A percentile compares a stretch with the other conserved stretches of the same genome.
phyloP scores from a whole-genome alignment of 2,113 vertebrate species.

The Archocentrus centrarchus region DNA sequence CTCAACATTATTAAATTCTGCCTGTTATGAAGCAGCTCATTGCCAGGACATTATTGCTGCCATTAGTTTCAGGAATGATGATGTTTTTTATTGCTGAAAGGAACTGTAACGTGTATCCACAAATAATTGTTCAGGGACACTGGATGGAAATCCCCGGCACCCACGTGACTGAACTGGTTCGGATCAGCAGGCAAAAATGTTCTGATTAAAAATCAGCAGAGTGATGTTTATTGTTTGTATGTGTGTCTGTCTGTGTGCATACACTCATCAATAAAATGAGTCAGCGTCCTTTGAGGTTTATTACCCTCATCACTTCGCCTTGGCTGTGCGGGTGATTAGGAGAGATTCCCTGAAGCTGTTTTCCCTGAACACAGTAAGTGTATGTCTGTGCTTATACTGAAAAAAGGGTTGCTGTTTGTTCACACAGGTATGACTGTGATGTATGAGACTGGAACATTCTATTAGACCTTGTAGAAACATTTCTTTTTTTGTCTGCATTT shows the following conservation, averaged over 20 bases:
- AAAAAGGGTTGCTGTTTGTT: conserved; percentile 12
- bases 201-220: conserved; percentile 12
- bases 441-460: background rate
- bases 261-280: conserved; percentile 40
- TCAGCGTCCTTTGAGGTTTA: conserved; percentile 42
- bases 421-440: background rate
- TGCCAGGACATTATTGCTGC: background rate
- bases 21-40: background rate
- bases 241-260: conserved; percentile 1
- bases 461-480: conserved; percentile 11
- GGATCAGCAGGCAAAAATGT: conserved; percentile 6
- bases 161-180: background rate
- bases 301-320: conserved; percentile 31
- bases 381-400: background rate
- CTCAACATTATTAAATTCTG: background rate
- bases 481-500: background rate
- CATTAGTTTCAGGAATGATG: background rate
- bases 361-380: conserved; percentile 36
- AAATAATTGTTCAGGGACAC: background rate
- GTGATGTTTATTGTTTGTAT: background rate
- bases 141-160: background rate
- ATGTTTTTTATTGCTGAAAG: background rate
- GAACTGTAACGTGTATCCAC: background rate
- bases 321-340: conserved; percentile 44
- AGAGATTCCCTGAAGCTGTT: conserved; percentile 37